Base-by-base conservation (phyloP, 1,140 invertebrate species). In the Cyphomyrmex costatus region DNA sequence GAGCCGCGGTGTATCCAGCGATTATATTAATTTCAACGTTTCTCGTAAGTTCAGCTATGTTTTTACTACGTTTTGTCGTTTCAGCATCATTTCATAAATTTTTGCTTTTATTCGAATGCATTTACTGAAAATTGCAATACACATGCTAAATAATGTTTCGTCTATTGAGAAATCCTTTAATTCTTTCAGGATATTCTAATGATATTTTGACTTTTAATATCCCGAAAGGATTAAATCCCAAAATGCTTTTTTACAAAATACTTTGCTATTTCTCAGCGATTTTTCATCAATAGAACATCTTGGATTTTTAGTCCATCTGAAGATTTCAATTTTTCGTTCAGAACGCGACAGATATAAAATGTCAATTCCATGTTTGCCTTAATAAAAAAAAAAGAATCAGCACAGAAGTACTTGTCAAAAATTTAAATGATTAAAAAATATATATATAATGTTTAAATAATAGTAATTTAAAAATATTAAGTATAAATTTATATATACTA, bases 21-120 rank as follows among this genome's bases (percentile, higher is more conserved):
- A 97, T 93, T 97, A 96, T 93, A 96, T 97, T 93, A 96, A 97
- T 91, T 95, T 97, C 36, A 95, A 95, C 87, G 96, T 97, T 60
- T 95, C 96, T 93, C 96, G 97, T 97, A 96, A 97, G 97, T 97
- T 19, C 0, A 4, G 14, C 4, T 8, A 10, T 58, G 14, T 30
- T 21, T 21, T 56, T 16, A 8, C 30, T 49, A 27, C 49, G 4
- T 12, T 21, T 51, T 30, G 10, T 77, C 66, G 24, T 53, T 83
- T 86, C 42, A 74, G 46, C 58, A 73, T 51, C 46, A 42, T 46
- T 42, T 86, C 63, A 79, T 36, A 60, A 5, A 60, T 49, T 60
- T 33, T 46, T 74, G 63, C 53, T 86, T 85, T 49, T 16, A 73
- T 60, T 27, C 16, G 36, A 83, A 73, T 60, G 53, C 53, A 74